Evolutionary conservation across 2,888 invertebrate genomes (phyloP).

Genomic region (Mamestra brassicae): DNA sequence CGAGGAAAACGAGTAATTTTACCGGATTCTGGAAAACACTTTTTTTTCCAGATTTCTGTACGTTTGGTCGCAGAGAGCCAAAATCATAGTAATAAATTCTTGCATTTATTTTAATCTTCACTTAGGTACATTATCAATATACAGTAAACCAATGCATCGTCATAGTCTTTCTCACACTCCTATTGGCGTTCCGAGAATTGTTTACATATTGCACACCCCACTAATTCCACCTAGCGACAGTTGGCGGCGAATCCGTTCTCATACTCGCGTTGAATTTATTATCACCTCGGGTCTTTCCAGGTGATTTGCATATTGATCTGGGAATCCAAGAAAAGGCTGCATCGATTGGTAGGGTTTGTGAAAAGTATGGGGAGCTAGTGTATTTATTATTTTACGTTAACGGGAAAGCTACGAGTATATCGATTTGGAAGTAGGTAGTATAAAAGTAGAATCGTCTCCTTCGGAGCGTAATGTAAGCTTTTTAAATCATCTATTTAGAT

Average conservation of each 20-base stretch:
- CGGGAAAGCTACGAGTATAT: neutral
- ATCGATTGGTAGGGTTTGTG: constrained; percentile 17
- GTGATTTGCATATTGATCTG: constrained; percentile 59
- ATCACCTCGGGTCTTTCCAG: constrained; percentile 57
- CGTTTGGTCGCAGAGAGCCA: no score
- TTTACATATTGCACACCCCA: constrained; percentile 29
- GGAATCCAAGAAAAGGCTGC: constrained; percentile 33
- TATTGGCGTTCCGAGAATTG: constrained; percentile 23
- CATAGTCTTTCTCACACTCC: constrained; percentile 19
- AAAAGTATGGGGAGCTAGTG: neutral
- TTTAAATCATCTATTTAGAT: no score
- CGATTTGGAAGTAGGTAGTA: neutral
- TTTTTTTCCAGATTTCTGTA: neutral
- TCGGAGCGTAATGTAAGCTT: neutral
- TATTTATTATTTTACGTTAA: neutral
- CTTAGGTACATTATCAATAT: no score
- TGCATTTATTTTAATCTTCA: neutral
- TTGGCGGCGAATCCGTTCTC: constrained; percentile 38
- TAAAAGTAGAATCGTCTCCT: neutral
- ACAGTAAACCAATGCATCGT: no score
- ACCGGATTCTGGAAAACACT: neutral
- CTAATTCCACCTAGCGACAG: constrained; percentile 48
- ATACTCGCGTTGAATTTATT: constrained; percentile 57
- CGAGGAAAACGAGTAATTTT: neutral
- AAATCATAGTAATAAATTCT: neutral